Conservation (phyloP, 2,888 invertebrate genomes). For the Parasteatoda lunata region DNA sequence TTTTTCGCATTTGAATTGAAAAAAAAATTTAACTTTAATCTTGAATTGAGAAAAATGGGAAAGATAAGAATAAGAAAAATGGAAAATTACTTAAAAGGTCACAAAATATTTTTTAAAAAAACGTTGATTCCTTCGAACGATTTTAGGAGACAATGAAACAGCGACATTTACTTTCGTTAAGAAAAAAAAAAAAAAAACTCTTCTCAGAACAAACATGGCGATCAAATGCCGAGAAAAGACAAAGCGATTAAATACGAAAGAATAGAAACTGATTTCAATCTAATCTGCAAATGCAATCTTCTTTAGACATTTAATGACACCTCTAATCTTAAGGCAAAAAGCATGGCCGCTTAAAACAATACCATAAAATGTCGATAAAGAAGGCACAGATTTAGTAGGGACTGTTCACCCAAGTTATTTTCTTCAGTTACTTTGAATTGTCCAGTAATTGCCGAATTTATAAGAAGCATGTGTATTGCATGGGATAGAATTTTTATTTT, state of each 20-base stretch:
- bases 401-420: slow-evolving; percentile 52
- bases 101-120: slow-evolving; percentile 23
- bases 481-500: too few relatives aligned
- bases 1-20: slow-evolving; percentile 7
- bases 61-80: slow-evolving; percentile 14
- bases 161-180: slow-evolving; percentile 48
- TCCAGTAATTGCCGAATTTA: slow-evolving; percentile 53
- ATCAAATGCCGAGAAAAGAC: slow-evolving; percentile 26
- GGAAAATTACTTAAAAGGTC: slow-evolving; percentile 28
- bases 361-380: slow-evolving; percentile 53
- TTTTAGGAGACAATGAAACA: slow-evolving; percentile 58
- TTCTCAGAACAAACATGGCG: slow-evolving; percentile 39
- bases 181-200: not conserved
- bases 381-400: slow-evolving; percentile 31
- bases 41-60: slow-evolving; percentile 22
- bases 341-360: slow-evolving; percentile 57
- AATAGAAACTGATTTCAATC: slow-evolving; percentile 40
- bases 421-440: slow-evolving; percentile 40
- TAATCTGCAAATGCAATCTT: slow-evolving; percentile 39
- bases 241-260: slow-evolving; percentile 57
- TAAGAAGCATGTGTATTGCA: not conserved
- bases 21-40: slow-evolving; percentile 51
- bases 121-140: slow-evolving; percentile 59
- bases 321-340: slow-evolving; percentile 44
- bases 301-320: slow-evolving; percentile 43